Evolutionary conservation across 35 echinoderm and acorn worm genomes (phyloP), one percentile per base, ranked within the genome.

Genomic region (Strongylocentrotus purpuratus): DNA sequence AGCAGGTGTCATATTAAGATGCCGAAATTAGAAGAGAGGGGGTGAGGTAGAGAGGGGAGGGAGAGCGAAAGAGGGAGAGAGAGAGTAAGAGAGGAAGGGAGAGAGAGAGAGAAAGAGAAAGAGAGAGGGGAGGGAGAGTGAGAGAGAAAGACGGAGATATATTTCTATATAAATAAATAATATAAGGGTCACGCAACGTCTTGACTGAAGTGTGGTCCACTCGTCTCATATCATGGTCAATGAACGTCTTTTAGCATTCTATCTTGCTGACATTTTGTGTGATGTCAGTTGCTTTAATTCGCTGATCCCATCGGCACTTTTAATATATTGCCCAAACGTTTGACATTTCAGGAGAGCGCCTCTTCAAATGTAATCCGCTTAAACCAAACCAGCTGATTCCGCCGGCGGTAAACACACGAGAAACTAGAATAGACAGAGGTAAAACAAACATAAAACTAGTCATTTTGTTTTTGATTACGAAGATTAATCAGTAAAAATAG

Each of bases 1-100:
- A 78, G 65, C 65, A 78, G 65, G 28, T 78, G 65, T n/a, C 65
- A 78, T 78, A 70, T 70, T 18, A 78, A 78, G 65, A 78, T 78
- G 25, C 28, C 7, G 25, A 28, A n/a, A 78, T 78, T 71, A 28
- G 17, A 71, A 25, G 61, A 71, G 22, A 71, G 20, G 6, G 2
- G 52, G 17, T 59, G 52, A 55, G 50, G 14, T 8, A 55, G 50
- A 10, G n/a, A 55, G 50, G 4, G 50, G 50, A 14, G 48, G 50
- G 4, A 14, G 50, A 14, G 50, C 14, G 50, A 14, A 55, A 55
- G 50, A 10, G 50, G 50, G 14, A 55, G 8, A 55, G 0, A 55
- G 50, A 55, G 50, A 55, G 50, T 55, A 14, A 55, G 50, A n/a
- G n/a, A n/a, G n/a, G n/a, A n/a, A n/a, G n/a, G n/a, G n/a, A n/a